Conservation (phyloP, 2,888 invertebrate species). For the Scrobipalpa atriplicella region DNA sequence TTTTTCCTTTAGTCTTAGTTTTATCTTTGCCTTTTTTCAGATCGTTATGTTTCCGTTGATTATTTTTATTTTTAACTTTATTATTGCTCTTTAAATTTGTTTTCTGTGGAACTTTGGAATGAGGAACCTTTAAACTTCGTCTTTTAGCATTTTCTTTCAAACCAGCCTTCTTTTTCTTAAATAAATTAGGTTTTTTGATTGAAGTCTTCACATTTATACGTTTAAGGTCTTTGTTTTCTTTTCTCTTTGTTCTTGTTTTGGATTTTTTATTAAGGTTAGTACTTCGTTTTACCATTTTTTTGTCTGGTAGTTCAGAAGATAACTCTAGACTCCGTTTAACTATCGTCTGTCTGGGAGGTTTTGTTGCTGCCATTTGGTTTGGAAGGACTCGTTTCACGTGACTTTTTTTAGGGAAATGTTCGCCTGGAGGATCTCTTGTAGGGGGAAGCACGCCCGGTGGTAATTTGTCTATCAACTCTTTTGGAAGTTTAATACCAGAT, state of each 20-base stretch:
- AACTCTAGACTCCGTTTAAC: not conserved
- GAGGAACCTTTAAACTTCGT: not conserved
- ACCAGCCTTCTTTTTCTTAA: not conserved
- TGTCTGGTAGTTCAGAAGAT: not conserved
- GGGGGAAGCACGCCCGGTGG: not conserved
- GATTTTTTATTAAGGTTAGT: not conserved
- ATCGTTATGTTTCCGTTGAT: not conserved
- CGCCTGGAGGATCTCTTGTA: not conserved
- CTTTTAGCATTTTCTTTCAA: not conserved
- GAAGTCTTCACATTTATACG: not conserved
- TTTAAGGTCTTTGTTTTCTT: not conserved
- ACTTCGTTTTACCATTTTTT: conserved; percentile 7
- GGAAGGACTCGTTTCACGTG: not conserved
- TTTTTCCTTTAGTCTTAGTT: not conserved
- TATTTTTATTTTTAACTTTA: not conserved
- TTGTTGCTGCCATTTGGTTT: not conserved
- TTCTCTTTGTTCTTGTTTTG: not conserved
- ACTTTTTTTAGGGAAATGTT: not conserved
- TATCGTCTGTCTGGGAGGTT: not conserved
- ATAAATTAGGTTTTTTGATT: not conserved
- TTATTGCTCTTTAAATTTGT: not conserved
- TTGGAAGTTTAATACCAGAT: conserved; percentile 4
- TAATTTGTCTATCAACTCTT: not conserved
- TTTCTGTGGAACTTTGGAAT: not conserved
- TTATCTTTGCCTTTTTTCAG: not conserved